These are phyloP conservation scores for Drosophila ohnishii DNA, from an alignment of 1,140 invertebrate species.

Conservation along the genomic window DNA sequence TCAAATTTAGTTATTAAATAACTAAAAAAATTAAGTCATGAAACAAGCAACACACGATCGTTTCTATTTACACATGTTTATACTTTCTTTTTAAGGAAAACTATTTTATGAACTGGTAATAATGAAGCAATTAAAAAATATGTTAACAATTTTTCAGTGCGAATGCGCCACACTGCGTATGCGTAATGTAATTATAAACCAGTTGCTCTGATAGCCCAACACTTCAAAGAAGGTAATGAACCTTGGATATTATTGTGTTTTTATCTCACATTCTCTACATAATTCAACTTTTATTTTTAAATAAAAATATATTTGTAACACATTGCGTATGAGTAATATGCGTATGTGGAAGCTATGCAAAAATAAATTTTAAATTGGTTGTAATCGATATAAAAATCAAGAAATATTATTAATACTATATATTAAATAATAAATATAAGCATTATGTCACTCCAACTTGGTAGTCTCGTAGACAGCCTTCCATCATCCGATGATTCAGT, in stretches of 20 bases:
- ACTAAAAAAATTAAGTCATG: too few relatives aligned
- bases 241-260: conserved; percentile 3
- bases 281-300: neutral
- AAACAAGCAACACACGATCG: neutral
- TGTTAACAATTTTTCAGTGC: neutral
- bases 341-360: neutral
- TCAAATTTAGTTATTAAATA: neutral
- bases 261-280: conserved; percentile 1
- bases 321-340: conserved; percentile 23
- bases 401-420: neutral
- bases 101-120: conserved; percentile 1
- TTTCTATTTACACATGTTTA: neutral
- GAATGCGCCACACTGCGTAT: conserved; percentile 17
- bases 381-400: neutral
- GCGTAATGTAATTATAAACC: conserved; percentile 17
- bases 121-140: conserved; percentile 1
- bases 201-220: conserved; percentile 17
- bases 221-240: conserved; percentile 14
- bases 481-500: conserved; percentile 3
- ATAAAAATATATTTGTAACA: neutral
- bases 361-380: neutral
- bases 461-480: neutral
- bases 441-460: neutral
- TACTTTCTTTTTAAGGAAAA: neutral
- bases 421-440: neutral